Conservation (phyloP, 2,888 invertebrate genomes). For the Noctua comes region DNA sequence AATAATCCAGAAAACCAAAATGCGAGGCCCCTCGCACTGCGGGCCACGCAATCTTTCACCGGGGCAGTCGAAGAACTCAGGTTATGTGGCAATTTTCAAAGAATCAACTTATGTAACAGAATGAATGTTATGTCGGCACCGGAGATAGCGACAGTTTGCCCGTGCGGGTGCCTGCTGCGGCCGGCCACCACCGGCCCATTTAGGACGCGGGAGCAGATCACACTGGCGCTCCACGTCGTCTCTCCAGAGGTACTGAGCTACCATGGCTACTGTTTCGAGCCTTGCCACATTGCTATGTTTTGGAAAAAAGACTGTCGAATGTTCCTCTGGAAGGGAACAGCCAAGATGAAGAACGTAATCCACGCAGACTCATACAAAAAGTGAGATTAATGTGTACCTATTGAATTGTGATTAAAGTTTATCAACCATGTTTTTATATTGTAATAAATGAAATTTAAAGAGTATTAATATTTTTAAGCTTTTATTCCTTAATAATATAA, state of each 20-base stretch:
- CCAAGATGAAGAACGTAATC: constrained; percentile 79
- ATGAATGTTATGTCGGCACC: constrained; percentile 77
- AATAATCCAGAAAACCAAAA: constrained; percentile 81
- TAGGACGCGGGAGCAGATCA: constrained; percentile 84
- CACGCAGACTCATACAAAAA: constrained; percentile 77
- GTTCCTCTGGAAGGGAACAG: constrained; percentile 91
- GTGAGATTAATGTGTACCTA: constrained; percentile 63
- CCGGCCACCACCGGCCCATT: constrained; percentile 82
- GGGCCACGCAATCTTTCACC: constrained; percentile 87
- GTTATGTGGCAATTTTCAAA: constrained; percentile 82
- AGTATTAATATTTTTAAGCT: constrained; percentile 58
- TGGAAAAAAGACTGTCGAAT: constrained; percentile 94
- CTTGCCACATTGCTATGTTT: constrained; percentile 91
- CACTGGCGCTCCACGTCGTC: constrained; percentile 86
- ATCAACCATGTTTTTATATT: constrained; percentile 56
- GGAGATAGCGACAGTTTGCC: constrained; percentile 81
- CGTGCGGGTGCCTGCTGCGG: constrained; percentile 85
- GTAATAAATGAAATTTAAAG: constrained; percentile 64
- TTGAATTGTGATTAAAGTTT: constrained; percentile 52
- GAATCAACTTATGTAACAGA: constrained; percentile 81
- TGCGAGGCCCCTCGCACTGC: constrained; percentile 81
- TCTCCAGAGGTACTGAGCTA: constrained; percentile 88
- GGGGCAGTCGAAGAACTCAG: constrained; percentile 84
- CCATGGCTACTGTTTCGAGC: constrained; percentile 90
- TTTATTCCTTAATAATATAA: constrained; percentile 69